Evolutionary conservation across 1,140 invertebrate species (phyloP).

Genomic region (Phymorhynchus buccinoides): DNA sequence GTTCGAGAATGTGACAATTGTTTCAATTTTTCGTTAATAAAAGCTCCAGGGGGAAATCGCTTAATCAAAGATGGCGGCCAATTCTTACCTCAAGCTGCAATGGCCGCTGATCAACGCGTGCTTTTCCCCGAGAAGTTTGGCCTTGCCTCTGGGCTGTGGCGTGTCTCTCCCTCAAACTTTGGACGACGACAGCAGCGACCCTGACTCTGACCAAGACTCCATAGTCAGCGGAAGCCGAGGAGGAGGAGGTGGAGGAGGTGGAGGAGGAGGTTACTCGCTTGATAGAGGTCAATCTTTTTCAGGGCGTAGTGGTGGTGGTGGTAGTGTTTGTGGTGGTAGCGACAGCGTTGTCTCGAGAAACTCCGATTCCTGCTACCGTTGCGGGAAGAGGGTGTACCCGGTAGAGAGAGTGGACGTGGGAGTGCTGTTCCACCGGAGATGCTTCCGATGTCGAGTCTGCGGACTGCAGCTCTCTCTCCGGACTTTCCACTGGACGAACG

Average conservation of each 20-base stretch:
- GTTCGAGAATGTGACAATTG: no score
- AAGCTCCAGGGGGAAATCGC: not conserved
- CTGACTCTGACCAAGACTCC: conserved; percentile 53
- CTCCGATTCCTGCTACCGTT: conserved; percentile 65
- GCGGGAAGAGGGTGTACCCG: conserved; percentile 68
- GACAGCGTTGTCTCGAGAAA: not conserved
- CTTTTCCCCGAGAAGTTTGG: not conserved
- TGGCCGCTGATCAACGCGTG: conserved; percentile 9
- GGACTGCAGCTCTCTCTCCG: conserved; percentile 65
- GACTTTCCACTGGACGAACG: conserved; percentile 67
- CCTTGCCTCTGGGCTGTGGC: not conserved
- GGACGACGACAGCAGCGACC: conserved; percentile 64
- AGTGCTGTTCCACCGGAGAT: conserved; percentile 67
- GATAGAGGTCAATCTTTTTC: not conserved
- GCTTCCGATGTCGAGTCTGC: conserved; percentile 67
- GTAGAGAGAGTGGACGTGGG: conserved; percentile 70
- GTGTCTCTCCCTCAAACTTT: conserved; percentile 38
- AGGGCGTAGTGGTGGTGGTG: no score
- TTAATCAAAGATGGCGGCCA: not conserved
- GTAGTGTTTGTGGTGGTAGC: not conserved
- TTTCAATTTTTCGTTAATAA: no score
- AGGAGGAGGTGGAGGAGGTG: conserved; percentile 2
- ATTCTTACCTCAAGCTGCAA: conserved; percentile 5
- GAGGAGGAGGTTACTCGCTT: not conserved
- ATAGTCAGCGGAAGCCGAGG: conserved; percentile 23